These are phyloP conservation scores for Sarcophilus harrisii DNA, from an alignment of 2,797 vertebrate genomes.

Conservation along the genomic window DNA sequence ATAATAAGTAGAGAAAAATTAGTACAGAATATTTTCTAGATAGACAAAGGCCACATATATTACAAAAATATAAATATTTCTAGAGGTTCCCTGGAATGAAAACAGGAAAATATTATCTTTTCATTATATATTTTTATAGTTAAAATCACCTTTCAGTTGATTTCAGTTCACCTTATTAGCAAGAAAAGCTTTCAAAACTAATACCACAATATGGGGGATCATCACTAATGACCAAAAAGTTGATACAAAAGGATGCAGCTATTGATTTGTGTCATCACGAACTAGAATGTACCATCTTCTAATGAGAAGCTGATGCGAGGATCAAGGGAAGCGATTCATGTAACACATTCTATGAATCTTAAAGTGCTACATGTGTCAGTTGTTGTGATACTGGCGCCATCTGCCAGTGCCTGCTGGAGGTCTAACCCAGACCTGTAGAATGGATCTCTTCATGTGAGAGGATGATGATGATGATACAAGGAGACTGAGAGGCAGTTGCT, in stretches of 20 bases:
- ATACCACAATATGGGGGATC: background rate
- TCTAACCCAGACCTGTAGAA: too few relatives aligned
- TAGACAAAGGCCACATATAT: background rate
- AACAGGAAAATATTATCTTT: background rate
- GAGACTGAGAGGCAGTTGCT: too few relatives aligned
- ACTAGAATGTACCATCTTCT: background rate
- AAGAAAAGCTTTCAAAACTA: background rate
- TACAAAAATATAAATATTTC: background rate
- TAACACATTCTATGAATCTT: background rate
- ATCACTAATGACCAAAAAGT: background rate
- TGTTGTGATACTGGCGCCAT: too few relatives aligned
- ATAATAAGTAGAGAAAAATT: background rate
- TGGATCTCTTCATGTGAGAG: too few relatives aligned
- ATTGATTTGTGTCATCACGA: background rate
- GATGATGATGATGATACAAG: too few relatives aligned
- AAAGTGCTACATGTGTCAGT: background rate
- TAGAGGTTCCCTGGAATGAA: background rate
- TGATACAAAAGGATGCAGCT: background rate
- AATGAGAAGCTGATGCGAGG: background rate
- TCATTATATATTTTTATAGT: background rate
- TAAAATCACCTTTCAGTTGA: background rate
- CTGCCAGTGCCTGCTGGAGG: too few relatives aligned
- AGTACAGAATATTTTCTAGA: background rate
- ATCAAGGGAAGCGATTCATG: background rate
- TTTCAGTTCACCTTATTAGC: background rate